Base-by-base conservation (phyloP, 2,888 invertebrate genomes). In the Cryptocephalus moraei region DNA sequence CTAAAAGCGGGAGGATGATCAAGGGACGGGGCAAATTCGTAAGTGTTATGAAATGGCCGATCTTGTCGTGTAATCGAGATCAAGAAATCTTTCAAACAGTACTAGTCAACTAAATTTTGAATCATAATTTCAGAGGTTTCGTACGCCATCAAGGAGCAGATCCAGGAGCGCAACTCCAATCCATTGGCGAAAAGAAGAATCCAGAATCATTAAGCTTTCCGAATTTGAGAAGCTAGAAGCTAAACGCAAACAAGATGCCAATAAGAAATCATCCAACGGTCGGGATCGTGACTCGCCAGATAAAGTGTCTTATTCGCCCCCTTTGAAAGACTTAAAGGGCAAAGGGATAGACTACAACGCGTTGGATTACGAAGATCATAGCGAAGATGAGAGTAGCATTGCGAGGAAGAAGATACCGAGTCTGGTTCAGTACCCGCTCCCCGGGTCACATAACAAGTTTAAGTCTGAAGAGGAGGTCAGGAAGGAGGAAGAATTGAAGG, bases 1-100 rank as follows among this genome's bases (percentile, higher is more conserved):
- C 81, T 0, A 78, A 85, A 56, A 88, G 88, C 62, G 92, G 92
- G 2, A 76, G 92, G 44, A 82, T 86, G 47, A 89, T 94, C 49
- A 94, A 94, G 70, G 94, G 94, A 4, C 76, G 94, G 52, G 94
- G 94, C 4, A 85, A 88, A 51, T 87, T 94, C 69, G 93, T 94
- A 77, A 82, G 90, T 80, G 12, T 34, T 11, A 9, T 12, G 11
- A 22, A 6, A 22, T 22, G 2, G 2, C 40, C 2, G 31, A 9
- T 31, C 31, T 41, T 41, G 10, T 14, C 12, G 3, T n/a, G n/a
- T 22, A 22, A 38, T 4, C 2, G 38, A 11, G 38, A 4, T 22
- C 2, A 22, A 22, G 22, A 22, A 22, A 22, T 6, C 2, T 22
- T 22, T 22, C 22, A 22, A 22, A 22, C 22, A 22, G 6, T 22